Base-by-base conservation (phyloP, 2,113 vertebrate genomes). In the Choloepus hoffmanni region DNA sequence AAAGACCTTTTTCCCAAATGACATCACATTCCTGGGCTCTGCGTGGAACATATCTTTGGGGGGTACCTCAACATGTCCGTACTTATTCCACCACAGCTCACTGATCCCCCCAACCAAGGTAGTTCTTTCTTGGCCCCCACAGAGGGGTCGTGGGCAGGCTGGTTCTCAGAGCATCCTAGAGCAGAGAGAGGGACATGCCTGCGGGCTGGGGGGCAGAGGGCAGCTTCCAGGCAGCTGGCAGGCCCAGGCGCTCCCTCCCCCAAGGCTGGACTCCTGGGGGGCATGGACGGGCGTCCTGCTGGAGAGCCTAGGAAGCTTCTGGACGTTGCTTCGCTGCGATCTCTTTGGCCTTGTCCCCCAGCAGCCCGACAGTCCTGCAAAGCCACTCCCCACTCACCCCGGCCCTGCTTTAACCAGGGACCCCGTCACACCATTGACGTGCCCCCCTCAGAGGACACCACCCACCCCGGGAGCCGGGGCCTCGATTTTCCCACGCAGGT, bases 391-490 rank as follows among this genome's bases (percentile, higher is more conserved):
- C 43, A 45, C 43, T 45, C 43, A 33, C 21, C 45, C 62, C 14
- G 15, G 26, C 1, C 10, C 19, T 72, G 36, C 14, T 30, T 40
- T 0, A 15, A 2, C 78, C 67, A 1, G 0, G 33, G 24, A 18
- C 40, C 9, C 15, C 1, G 50, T 13, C 40, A 16, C 43, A 2
- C 33, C 2, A 0, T 12, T 15, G n/a, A 10, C 23, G 1, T 28
- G 0, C 14, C 3, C 14, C 40, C 33, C 16, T 1, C 7, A 1
- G 33, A 45, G 7, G n/a, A 14, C 62, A 53, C 6, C 23, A 4
- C 43, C n/a, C 3, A 4, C 0, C 0, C 10, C 3, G 6, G 55
- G 65, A 45, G n/a, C 13, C 15, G 15, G 65, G 48, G 10, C 60
- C 72, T 21, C 16, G 7, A 18, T 12, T 18, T 53, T 26, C 79